Conservation (phyloP, 2,113 vertebrate genomes). For the Oophaga pumilio region DNA sequence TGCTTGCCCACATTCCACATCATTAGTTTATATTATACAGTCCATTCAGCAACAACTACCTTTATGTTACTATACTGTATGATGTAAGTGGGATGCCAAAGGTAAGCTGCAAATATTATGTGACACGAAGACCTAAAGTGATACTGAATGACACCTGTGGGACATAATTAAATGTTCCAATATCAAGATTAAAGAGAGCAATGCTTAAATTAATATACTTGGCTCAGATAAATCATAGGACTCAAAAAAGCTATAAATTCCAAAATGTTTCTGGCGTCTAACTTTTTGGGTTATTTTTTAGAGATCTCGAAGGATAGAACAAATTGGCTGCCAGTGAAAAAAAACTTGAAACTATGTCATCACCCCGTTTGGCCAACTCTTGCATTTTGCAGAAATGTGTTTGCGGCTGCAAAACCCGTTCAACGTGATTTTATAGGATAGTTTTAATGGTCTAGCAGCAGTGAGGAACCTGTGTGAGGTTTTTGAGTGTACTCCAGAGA, state of each 20-base stretch:
- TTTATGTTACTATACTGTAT: not conserved
- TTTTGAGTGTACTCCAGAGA: constrained; percentile 28
- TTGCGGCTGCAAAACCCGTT: not conserved
- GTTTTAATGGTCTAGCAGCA: constrained; percentile 27
- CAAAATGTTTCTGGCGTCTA: not conserved
- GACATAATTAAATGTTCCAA: not conserved
- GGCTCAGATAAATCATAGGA: not conserved
- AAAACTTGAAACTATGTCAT: not conserved
- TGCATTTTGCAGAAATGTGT: constrained; percentile 1
- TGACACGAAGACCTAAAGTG: not conserved
- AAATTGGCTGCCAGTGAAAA: constrained; percentile 16
- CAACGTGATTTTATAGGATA: constrained; percentile 27
- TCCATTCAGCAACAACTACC: too few relatives aligned
- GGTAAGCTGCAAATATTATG: not conserved
- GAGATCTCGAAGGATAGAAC: constrained; percentile 21
- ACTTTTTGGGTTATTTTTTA: constrained; percentile 31
- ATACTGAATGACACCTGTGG: not conserved
- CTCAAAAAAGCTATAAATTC: constrained; percentile 1
- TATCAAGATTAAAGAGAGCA: not conserved
- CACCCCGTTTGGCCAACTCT: not conserved
- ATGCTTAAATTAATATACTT: not conserved
- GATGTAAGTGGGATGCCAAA: not conserved
- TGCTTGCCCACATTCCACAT: not conserved
- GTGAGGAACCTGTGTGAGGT: constrained; percentile 44
- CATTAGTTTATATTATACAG: too few relatives aligned